Conservation (phyloP, 2,113 vertebrate genomes). For the Hassar affinis region DNA sequence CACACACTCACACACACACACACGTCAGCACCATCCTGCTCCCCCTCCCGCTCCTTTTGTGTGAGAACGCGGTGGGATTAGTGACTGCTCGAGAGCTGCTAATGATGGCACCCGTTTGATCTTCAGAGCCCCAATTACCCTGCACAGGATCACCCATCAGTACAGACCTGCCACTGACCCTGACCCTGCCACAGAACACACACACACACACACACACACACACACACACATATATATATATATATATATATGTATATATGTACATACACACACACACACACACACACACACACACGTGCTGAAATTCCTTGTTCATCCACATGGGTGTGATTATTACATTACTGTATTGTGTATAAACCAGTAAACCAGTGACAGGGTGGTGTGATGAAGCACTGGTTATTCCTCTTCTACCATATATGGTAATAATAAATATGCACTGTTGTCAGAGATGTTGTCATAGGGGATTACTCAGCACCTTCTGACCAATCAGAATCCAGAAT, state of each 20-base stretch:
- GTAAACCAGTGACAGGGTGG: too few relatives aligned
- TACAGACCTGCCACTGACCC: slow-evolving; percentile 51
- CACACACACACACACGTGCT: background rate
- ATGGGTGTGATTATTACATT: background rate
- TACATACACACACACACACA: background rate
- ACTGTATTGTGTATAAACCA: too few relatives aligned
- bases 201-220: too few relatives aligned
- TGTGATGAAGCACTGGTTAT: too few relatives aligned
- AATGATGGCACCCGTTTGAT: slow-evolving; percentile 75
- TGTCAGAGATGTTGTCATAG: background rate
- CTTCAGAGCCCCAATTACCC: slow-evolving; percentile 74
- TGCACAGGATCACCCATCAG: slow-evolving; percentile 52
- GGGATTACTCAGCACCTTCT: background rate
- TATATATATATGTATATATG: too few relatives aligned
- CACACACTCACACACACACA: slow-evolving; percentile 38
- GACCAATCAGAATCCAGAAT: background rate
- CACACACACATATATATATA: slow-evolving; percentile 12
- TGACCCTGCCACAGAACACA: slow-evolving; percentile 44
- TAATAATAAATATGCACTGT: background rate
- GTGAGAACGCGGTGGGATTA: slow-evolving; percentile 72
- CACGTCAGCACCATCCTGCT: slow-evolving; percentile 49
- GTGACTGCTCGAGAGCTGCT: slow-evolving; percentile 70
- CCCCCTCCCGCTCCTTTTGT: slow-evolving; percentile 56
- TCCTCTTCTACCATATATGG: background rate
- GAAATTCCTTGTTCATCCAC: background rate